Evolutionary conservation across 1,140 invertebrate genomes (phyloP), one percentile per base, ranked within the genome.

Genomic region (Meloidogyne chitwoodi): DNA sequence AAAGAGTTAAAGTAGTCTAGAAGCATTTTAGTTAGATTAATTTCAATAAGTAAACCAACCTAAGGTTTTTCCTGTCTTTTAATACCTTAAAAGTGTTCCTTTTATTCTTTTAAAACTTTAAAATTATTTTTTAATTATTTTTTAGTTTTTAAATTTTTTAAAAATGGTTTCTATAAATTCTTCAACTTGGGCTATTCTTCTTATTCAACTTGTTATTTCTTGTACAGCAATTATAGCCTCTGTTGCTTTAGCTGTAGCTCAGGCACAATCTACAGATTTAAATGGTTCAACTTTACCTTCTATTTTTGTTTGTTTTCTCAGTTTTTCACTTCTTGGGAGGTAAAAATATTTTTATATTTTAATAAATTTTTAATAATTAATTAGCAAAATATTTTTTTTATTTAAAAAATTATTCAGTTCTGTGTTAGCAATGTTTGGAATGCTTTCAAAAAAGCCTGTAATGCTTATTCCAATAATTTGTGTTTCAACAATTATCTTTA

Each of bases 191-290:
- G 65, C 77, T 34, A 38, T 80, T 41, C 34, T 78, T 34, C 63
- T 78, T 24, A 41, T 78, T 26, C 76, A 78, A 71, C 44, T 78
- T 19, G 77, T 78, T 19, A 69, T 78, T 44, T 78, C 78, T 10
- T 78, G 76, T 29, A 34, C 38, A n/a, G 61, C 77, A 27, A 64
- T 79, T 12, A 70, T 78, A n/a, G 67, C 77, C 24, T 79, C 77
- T 2, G 48, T 78, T 19, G 77, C 75, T n/a, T 80, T 78, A n/a
- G 78, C 80, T 24, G 64, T 64, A 16, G 77, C 77, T 26, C 77
- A 78, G 2, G 27, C 41, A 24, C 77, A 78, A 66, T 78, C 77
- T 19, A 76, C 48, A 19, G n/a, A 27, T 24, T 34, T 12, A 44
- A 22, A 63, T 29, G 78, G 77, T 2, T 78, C 77, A 24, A 78